phyloP scores from a whole-genome alignment of 2,797 vertebrate species.

The Microctenopoma lineatum region DNA sequence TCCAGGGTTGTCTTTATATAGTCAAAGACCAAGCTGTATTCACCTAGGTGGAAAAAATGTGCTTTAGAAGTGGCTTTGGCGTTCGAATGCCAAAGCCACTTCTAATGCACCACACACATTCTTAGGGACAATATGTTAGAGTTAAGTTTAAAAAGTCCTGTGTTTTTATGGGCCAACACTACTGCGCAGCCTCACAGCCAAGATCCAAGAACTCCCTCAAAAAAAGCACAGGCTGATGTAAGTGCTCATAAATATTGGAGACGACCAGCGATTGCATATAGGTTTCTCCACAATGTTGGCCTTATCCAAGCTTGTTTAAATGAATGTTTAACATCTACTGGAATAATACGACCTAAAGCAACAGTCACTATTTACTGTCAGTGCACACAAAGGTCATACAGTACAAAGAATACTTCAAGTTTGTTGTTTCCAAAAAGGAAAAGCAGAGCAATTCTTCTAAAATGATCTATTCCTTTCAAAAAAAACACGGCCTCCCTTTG shows the following conservation, averaged over 20 bases:
- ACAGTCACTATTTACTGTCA: too few species aligned
- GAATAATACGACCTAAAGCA: neutral
- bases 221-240: neutral
- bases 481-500: neutral
- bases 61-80: constrained; percentile 12
- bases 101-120: constrained; percentile 18
- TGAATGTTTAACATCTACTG: neutral
- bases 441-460: neutral
- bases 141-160: neutral
- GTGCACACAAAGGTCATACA: too few species aligned
- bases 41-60: constrained; percentile 24
- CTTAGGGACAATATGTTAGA: neutral
- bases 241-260: neutral
- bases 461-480: constrained; percentile 13
- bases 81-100: constrained; percentile 19
- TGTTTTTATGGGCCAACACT: neutral
- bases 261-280: neutral
- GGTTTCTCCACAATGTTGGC: neutral
- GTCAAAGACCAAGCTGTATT: constrained; percentile 13
- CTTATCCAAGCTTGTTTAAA: neutral
- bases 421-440: neutral
- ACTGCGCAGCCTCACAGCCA: neutral
- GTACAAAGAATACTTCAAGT: neutral
- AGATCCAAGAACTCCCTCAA: neutral
- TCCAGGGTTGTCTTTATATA: constrained; percentile 34